These are phyloP conservation scores for Eulemur albifrons DNA, from an alignment of 2,797 vertebrate species.

Conservation along the genomic window DNA sequence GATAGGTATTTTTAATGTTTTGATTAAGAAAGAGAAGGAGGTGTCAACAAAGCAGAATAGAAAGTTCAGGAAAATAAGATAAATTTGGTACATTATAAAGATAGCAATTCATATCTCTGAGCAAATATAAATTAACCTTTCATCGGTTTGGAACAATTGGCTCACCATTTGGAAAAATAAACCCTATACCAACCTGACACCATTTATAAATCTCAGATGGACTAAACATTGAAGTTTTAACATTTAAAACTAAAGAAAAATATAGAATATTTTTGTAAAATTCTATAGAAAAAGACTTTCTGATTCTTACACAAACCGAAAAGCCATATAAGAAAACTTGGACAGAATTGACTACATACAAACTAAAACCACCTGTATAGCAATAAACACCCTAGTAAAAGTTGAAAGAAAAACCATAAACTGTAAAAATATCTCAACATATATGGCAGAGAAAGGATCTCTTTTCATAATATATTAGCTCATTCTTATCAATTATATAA, in stretches of 20 bases:
- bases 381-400: not conserved
- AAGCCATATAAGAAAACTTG: not conserved
- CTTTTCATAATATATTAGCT: not conserved
- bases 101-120: not conserved
- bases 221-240: not conserved
- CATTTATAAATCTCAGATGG: not conserved
- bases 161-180: not conserved
- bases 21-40: not conserved
- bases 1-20: not conserved
- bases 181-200: not conserved
- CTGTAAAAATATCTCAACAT: not conserved
- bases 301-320: not conserved
- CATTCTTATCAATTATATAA: not conserved
- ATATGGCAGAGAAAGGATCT: not conserved
- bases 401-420: not conserved
- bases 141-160: not conserved
- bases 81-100: not conserved
- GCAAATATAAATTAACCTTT: not conserved
- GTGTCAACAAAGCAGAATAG: not conserved
- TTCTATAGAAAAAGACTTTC: not conserved
- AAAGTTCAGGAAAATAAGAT: not conserved
- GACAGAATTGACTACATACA: not conserved
- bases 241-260: not conserved
- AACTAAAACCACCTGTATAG: not conserved
- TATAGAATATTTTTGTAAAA: not conserved